Evolutionary conservation across 2,113 vertebrate genomes (phyloP).

Genomic region (Mesoclemmys tuberculata): DNA sequence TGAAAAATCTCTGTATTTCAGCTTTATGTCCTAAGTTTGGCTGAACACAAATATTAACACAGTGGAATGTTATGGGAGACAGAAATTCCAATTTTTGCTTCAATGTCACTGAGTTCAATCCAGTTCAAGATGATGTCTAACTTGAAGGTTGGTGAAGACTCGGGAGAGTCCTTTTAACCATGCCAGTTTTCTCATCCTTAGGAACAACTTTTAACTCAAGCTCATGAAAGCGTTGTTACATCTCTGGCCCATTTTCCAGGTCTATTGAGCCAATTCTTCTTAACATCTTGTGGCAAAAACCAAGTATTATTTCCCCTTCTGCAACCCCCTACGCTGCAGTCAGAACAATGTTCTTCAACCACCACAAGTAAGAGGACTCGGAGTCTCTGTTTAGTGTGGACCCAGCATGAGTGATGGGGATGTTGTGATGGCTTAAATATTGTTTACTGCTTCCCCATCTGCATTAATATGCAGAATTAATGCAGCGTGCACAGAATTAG

Average conservation of each 20-base stretch:
- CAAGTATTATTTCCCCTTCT: not conserved
- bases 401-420: not conserved
- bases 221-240: not conserved
- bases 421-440: not conserved
- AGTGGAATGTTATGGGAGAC: not conserved
- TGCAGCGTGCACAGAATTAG: accelerated
- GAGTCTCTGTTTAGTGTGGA: not conserved
- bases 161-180: not conserved
- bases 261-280: not conserved
- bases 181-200: not conserved
- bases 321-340: not conserved
- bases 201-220: accelerated
- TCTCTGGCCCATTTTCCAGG: not conserved
- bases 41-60: not conserved
- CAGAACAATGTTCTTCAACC: not conserved
- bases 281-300: not conserved
- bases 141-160: not conserved
- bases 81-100: not conserved
- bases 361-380: not conserved
- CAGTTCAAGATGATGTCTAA: not conserved
- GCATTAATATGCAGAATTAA: not conserved
- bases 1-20: not conserved
- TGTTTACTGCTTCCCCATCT: not conserved
- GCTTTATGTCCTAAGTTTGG: not conserved
- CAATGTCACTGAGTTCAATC: too few species aligned